phyloP scores from a whole-genome alignment of 2,113 vertebrate genomes.

The Pleuronectes platessa region DNA sequence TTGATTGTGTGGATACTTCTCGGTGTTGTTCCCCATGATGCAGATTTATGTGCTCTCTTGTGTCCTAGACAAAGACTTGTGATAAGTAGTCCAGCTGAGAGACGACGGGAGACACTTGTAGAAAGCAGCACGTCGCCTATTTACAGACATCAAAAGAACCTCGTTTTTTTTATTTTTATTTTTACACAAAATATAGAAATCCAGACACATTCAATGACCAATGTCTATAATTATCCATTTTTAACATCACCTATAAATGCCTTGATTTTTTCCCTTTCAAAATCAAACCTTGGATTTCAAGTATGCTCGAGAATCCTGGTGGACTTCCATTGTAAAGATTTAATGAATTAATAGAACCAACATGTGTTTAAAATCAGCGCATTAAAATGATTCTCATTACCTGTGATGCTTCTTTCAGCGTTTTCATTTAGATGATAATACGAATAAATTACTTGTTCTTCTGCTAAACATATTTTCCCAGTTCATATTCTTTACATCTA shows the following conservation, averaged over 20 bases:
- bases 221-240: too few species aligned
- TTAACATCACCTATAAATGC: too few species aligned
- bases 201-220: background rate
- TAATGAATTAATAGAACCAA: background rate
- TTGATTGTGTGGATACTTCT: background rate
- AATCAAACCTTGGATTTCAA: too few species aligned
- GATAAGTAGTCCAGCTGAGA: background rate
- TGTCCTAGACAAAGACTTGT: background rate
- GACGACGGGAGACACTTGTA: background rate
- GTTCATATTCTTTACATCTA: background rate
- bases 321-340: too few species aligned
- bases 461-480: background rate
- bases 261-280: too few species aligned
- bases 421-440: constrained; percentile 1
- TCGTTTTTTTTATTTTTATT: background rate
- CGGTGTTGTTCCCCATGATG: background rate
- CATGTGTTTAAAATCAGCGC: constrained; percentile 3
- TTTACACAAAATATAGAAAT: background rate
- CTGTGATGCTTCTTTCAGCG: background rate
- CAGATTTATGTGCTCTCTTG: background rate
- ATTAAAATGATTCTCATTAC: background rate
- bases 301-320: too few species aligned
- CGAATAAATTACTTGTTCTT: background rate
- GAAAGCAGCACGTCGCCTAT: background rate
- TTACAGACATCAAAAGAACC: background rate